Evolutionary conservation across 2,888 invertebrate genomes (phyloP), one percentile per base, ranked within the genome.

Genomic region (Clepsis dumicolana): DNA sequence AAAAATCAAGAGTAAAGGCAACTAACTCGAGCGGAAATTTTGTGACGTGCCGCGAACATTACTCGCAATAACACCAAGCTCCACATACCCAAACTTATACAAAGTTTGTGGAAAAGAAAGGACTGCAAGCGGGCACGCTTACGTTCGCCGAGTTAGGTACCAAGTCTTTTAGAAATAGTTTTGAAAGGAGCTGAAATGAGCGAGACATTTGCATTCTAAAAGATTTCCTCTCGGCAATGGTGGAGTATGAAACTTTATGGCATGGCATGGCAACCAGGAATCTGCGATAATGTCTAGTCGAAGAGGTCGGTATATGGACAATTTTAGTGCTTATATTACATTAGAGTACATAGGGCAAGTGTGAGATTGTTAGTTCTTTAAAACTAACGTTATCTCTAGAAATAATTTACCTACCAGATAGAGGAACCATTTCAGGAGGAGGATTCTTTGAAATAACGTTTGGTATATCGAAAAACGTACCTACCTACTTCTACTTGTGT

Each of bases 181-280:
- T 81, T 88, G 83, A 87, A 89, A 83, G 81, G 86, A 85, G 82
- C 80, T 80, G 87, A 85, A 88, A 87, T 89, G 87, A 86, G 77
- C 70, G 79, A 80, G 84, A 85, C 84, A 90, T 92, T 91, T 90
- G 89, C 89, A 89, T 91, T 85, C 82, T 82, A 85, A 89, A 87
- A 85, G 84, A 85, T 81, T 87, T 83, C 79, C 77, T 70, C 72
- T 52, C 71, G 72, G 78, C 80, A 80, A 80, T 79, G 79, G 80
- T 73, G 75, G 80, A 78, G 76, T 82, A 84, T 85, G 81, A 83
- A 89, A 86, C 77, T 87, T 85, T 84, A 86, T 81, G 76, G 77
- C 73, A 74, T 78, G 76, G 82, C 78, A 79, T 79, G 75, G 68
- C 75, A 72, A 72, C 76, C 70, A 65, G 63, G 66, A 54, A n/a